phyloP scores from a whole-genome alignment of 2,797 vertebrate species.

The Poeciliopsis presidionis region DNA sequence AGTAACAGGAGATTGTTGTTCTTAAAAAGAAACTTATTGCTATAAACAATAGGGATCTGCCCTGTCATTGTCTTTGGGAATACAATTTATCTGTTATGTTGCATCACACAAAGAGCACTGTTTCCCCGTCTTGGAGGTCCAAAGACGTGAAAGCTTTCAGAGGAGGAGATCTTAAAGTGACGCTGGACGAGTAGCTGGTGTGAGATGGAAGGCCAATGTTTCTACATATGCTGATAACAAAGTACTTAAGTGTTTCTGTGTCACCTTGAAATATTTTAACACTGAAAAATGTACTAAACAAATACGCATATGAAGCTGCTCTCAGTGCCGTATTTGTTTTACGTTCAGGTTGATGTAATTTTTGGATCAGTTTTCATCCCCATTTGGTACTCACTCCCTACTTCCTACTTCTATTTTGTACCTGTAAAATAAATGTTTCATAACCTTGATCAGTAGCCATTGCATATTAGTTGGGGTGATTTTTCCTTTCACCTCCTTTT shows the following conservation, averaged over 20 bases:
- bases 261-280: neutral
- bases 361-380: neutral
- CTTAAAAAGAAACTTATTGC: slow-evolving; percentile 22
- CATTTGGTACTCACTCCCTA: neutral
- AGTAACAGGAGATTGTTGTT: slow-evolving; percentile 3
- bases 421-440: neutral
- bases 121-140: slow-evolving; percentile 25
- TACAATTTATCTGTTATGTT: slow-evolving; percentile 47
- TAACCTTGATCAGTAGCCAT: neutral
- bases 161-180: slow-evolving; percentile 20
- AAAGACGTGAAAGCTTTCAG: slow-evolving; percentile 21
- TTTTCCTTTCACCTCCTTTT: neutral
- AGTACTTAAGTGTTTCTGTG: neutral
- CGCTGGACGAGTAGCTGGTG: slow-evolving; percentile 8
- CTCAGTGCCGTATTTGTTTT: neutral
- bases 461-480: neutral
- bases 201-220: neutral
- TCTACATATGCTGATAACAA: neutral
- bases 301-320: neutral
- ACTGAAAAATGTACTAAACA: neutral
- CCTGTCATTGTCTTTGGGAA: slow-evolving; percentile 37
- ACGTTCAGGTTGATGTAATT: neutral
- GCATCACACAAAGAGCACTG: slow-evolving; percentile 50
- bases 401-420: neutral
- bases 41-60: slow-evolving; percentile 22